A percentile compares a stretch with the other conserved stretches of the same genome.
Evolutionary conservation across 2,888 invertebrate species (phyloP).

Genomic region (Gandaritis pyraliata): DNA sequence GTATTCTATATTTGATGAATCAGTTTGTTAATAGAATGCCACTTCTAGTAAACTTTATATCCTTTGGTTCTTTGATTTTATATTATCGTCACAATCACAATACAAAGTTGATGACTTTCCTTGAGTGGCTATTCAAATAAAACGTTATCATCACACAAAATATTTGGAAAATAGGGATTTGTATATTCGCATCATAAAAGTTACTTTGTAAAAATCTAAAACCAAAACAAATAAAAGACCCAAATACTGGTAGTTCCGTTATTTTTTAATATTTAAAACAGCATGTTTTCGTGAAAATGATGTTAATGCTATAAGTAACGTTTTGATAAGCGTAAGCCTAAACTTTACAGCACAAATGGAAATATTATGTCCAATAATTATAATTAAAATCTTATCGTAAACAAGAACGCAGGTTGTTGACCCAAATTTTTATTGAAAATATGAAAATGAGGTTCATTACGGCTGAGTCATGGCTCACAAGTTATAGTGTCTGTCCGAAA

Average conservation of each 20-base stretch:
- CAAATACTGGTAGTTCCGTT: not conserved
- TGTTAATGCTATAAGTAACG: slow-evolving; percentile 30
- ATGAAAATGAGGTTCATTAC: slow-evolving; percentile 64
- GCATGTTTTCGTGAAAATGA: slow-evolving; percentile 31
- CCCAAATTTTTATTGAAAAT: slow-evolving; percentile 63
- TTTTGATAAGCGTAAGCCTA: slow-evolving; percentile 33
- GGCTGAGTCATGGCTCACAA: slow-evolving; percentile 56
- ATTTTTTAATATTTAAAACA: slow-evolving; percentile 16
- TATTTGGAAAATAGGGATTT: slow-evolving; percentile 16
- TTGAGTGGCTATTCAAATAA: slow-evolving; percentile 60
- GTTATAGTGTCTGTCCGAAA: slow-evolving; percentile 43
- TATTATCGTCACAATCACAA: slow-evolving; percentile 53
- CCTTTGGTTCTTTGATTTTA: slow-evolving; percentile 43
- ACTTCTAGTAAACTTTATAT: slow-evolving; percentile 43
- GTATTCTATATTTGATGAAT: no score
- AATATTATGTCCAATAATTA: slow-evolving; percentile 44
- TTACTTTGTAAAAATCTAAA: not conserved
- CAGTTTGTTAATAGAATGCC: slow-evolving; percentile 30
- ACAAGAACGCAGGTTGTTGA: slow-evolving; percentile 52
- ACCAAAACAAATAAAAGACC: not conserved
- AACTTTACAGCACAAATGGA: slow-evolving; percentile 38
- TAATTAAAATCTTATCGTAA: slow-evolving; percentile 45
- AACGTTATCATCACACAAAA: slow-evolving; percentile 51
- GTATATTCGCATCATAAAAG: slow-evolving; percentile 3
- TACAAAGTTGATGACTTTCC: slow-evolving; percentile 53